These are phyloP conservation scores for Holacanthus passer DNA, from an alignment of 2,113 vertebrate species.

Conservation along the genomic window DNA sequence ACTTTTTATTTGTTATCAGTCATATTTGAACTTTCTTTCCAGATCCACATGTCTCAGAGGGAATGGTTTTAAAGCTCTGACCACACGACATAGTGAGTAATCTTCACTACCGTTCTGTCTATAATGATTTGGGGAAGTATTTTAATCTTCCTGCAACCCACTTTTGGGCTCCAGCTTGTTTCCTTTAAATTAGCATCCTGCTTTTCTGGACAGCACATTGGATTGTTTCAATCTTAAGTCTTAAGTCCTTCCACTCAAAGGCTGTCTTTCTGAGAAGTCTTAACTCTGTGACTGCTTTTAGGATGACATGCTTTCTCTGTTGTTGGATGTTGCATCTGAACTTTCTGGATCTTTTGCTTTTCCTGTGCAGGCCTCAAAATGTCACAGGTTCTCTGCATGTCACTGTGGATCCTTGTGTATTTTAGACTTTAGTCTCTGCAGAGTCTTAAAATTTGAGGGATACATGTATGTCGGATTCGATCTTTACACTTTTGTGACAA, in stretches of 20 bases:
- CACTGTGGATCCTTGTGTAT: background rate
- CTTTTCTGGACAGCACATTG: background rate
- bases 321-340: background rate
- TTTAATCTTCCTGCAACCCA: slow-evolving; percentile 30
- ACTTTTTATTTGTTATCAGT: background rate
- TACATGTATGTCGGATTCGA: slow-evolving; percentile 11
- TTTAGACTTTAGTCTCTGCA: background rate
- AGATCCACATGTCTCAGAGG: slow-evolving; percentile 23
- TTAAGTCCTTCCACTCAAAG: slow-evolving; percentile 3
- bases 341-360: slow-evolving; percentile 2
- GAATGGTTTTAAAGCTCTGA: slow-evolving; percentile 35
- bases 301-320: slow-evolving; percentile 16
- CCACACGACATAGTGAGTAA: slow-evolving; percentile 58
- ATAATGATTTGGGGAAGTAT: background rate
- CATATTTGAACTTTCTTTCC: slow-evolving; percentile 18
- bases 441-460: background rate
- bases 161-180: slow-evolving; percentile 11
- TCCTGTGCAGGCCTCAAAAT: background rate
- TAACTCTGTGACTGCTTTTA: slow-evolving; percentile 17
- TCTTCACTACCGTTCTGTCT: background rate
- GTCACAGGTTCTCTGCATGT: slow-evolving; percentile 1
- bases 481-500: background rate
- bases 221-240: slow-evolving; percentile 11
- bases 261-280: background rate
- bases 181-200: slow-evolving; percentile 22